Conservation (phyloP, 1,140 invertebrate species). For the Drosophila ohnishii region DNA sequence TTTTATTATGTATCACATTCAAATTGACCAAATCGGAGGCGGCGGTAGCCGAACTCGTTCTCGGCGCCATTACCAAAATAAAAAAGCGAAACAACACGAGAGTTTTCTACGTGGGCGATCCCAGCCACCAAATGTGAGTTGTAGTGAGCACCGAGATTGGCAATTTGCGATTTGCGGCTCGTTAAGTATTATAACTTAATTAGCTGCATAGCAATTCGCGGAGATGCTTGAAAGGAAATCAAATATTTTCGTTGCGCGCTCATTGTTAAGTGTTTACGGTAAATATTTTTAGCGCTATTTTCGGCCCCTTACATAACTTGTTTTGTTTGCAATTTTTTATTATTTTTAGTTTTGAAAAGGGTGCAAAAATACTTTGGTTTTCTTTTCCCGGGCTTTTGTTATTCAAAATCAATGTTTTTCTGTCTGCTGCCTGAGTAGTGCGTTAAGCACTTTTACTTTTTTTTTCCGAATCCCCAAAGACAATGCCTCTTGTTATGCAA, state of each 20-base stretch:
- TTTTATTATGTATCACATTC: constrained; percentile 53
- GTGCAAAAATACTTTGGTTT: constrained; percentile 37
- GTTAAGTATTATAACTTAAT: constrained; percentile 54
- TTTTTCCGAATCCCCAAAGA: constrained; percentile 33
- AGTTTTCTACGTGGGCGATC: constrained; percentile 44
- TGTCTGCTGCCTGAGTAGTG: constrained; percentile 53
- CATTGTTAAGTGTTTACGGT: constrained; percentile 50
- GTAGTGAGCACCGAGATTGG: constrained; percentile 15
- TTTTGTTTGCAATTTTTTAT: constrained; percentile 33
- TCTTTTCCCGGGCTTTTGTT: constrained; percentile 53
- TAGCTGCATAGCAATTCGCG: constrained; percentile 27
- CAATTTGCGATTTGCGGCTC: constrained; percentile 18
- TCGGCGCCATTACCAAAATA: constrained; percentile 53
- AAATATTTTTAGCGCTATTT: constrained; percentile 44
- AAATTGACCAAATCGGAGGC: constrained; percentile 35
- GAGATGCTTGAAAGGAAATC: constrained; percentile 28
- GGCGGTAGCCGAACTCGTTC: constrained; percentile 41
- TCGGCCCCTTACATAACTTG: constrained; percentile 34
- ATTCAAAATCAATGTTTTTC: constrained; percentile 49
- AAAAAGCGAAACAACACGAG: constrained; percentile 27
- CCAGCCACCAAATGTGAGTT: constrained; percentile 14
- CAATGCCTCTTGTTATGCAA: constrained; percentile 36
- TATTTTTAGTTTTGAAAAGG: constrained; percentile 2
- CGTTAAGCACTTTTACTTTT: constrained; percentile 67
- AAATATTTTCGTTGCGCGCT: constrained; percentile 36